Percentiles rank a stretch among this genome's conserved stretches.
Conservation (phyloP, 2,797 vertebrate genomes). For the Leptatherina wallacei region DNA sequence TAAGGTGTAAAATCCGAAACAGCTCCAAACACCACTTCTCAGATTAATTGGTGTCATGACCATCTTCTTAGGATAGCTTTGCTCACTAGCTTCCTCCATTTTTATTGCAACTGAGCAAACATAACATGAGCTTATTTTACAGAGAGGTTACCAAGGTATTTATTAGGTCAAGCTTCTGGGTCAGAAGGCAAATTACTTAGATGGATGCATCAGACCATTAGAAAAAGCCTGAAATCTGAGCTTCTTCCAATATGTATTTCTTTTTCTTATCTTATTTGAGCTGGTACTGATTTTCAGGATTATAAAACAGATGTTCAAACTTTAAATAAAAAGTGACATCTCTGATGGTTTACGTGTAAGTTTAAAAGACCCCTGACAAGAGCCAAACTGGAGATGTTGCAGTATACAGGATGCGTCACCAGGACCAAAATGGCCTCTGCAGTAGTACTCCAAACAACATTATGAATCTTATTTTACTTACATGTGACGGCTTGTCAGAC, state of each 20-base stretch:
- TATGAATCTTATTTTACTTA: constrained; percentile 39
- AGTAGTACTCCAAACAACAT: not conserved
- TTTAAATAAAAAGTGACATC: not conserved
- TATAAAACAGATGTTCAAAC: not conserved
- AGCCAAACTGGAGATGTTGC: not conserved
- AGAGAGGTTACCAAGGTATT: no score
- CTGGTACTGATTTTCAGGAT: not conserved
- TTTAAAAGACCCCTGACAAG: no score
- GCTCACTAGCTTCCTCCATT: no score
- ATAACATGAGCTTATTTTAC: not conserved
- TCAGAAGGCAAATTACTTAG: not conserved
- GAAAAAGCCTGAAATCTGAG: no score
- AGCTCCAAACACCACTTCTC: not conserved
- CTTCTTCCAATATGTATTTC: no score
- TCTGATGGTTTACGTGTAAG: not conserved
- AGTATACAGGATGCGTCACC: not conserved
- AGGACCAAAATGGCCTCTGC: not conserved
- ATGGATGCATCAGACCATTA: not conserved
- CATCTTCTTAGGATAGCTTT: no score
- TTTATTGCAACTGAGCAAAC: not conserved
- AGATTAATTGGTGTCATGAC: not conserved
- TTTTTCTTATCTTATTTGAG: no score
- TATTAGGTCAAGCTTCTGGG: not conserved
- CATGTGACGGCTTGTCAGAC: constrained; percentile 56
- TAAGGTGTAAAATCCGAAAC: not conserved